phyloP scores from a whole-genome alignment of 1,140 invertebrate species.

The Drosophila nigrodunni region DNA sequence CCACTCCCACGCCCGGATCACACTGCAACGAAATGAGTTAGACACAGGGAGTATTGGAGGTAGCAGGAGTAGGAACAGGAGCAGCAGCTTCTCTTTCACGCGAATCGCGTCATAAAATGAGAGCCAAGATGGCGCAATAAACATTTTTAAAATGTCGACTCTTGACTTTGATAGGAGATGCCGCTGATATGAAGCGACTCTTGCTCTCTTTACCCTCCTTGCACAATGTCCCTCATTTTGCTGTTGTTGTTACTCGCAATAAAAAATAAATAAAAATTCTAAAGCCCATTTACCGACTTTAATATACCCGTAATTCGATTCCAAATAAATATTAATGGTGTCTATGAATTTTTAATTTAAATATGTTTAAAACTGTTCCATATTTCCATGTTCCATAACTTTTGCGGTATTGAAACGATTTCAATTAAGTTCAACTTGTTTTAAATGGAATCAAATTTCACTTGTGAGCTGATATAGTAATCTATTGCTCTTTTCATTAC shows the following conservation, averaged over 20 bases:
- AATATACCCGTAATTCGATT: no score
- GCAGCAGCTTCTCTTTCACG: constrained; percentile 35
- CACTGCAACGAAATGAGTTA: constrained; percentile 87
- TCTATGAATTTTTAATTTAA: no score
- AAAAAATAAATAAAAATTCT: constrained; percentile 43
- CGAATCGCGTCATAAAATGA: constrained; percentile 60
- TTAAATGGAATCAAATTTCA: no score
- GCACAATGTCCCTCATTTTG: constrained; percentile 8
- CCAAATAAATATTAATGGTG: no score
- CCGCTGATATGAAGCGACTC: constrained; percentile 49
- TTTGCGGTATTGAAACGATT: no score
- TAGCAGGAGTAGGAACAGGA: constrained; percentile 1
- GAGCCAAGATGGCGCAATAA: constrained; percentile 75
- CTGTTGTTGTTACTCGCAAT: constrained; percentile 49
- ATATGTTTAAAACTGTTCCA: no score
- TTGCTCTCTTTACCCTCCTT: background rate
- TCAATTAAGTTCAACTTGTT: no score
- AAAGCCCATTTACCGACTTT: no score
- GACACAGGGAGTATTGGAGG: background rate
- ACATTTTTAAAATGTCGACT: constrained; percentile 79
- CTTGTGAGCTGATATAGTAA: no score
- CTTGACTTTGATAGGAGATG: constrained; percentile 69
- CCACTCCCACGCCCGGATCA: constrained; percentile 94
- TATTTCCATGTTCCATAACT: no score
- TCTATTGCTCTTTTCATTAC: no score